phyloP scores from a whole-genome alignment of 2,888 invertebrate genomes.

The Itoplectis maculator region DNA sequence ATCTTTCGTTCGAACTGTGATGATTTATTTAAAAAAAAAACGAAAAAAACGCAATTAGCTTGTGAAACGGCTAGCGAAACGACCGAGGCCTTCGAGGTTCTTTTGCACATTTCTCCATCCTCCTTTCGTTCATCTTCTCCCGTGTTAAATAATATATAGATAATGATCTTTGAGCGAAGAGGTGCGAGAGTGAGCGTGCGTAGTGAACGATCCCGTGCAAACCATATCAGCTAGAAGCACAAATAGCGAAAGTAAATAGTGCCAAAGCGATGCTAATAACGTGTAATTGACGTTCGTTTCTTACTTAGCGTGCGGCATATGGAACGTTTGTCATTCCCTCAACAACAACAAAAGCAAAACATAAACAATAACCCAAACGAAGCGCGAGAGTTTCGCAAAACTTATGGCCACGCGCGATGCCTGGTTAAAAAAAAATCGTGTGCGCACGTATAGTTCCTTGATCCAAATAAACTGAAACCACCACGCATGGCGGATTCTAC shows the following conservation, averaged over 20 bases:
- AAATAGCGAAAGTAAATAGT: slow-evolving; percentile 68
- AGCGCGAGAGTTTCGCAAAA: background rate
- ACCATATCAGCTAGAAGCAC: slow-evolving; percentile 68
- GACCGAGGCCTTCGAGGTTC: slow-evolving; percentile 28
- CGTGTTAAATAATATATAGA: slow-evolving; percentile 38
- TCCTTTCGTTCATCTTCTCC: slow-evolving; percentile 18
- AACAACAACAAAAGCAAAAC: background rate
- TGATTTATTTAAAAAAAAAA: no score
- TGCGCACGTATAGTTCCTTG: background rate
- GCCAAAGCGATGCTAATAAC: slow-evolving; percentile 69
- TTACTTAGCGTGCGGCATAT: background rate
- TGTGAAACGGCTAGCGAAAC: slow-evolving; percentile 28
- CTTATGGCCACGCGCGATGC: slow-evolving; percentile 5
- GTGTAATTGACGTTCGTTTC: slow-evolving; percentile 27
- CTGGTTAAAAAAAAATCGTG: slow-evolving; percentile 4
- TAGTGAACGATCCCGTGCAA: slow-evolving; percentile 49
- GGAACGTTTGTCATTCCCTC: slow-evolving; percentile 7
- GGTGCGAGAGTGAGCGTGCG: slow-evolving; percentile 44
- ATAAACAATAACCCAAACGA: background rate
- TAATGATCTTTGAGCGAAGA: slow-evolving; percentile 40
- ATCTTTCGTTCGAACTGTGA: slow-evolving; percentile 67
- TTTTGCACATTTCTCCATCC: slow-evolving; percentile 27
- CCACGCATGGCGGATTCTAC: slow-evolving; percentile 40
- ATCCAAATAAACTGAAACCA: slow-evolving; percentile 20
- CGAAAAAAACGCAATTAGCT: slow-evolving; percentile 58